Conservation (phyloP, 2,797 vertebrate genomes). For the Smutsia gigantea region DNA sequence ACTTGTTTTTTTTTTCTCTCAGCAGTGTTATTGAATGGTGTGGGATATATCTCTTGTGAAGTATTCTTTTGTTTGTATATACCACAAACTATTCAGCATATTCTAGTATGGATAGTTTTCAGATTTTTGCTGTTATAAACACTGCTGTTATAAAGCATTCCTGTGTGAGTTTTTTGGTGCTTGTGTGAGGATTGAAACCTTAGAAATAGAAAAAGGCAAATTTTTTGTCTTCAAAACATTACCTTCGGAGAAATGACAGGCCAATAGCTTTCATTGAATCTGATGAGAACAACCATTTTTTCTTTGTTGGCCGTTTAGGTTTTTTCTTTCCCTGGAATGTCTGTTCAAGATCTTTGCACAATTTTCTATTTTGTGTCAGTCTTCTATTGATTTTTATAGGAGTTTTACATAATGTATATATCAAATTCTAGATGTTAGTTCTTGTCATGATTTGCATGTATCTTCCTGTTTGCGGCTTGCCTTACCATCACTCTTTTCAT, state of each 20-base stretch:
- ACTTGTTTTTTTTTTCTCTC: background rate
- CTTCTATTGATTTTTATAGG: background rate
- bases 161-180: background rate
- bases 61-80: background rate
- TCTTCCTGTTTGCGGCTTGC: background rate
- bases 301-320: background rate
- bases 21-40: background rate
- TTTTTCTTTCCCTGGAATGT: background rate
- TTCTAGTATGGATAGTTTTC: background rate
- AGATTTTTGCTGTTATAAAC: background rate
- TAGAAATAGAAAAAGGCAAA: background rate
- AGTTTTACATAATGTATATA: background rate
- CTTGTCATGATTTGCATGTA: background rate
- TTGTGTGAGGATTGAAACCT: background rate
- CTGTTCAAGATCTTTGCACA: background rate
- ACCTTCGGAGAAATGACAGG: background rate
- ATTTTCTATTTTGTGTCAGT: background rate
- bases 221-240: background rate
- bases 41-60: background rate
- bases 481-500: background rate
- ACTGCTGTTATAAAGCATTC: background rate
- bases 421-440: background rate
- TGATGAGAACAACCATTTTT: background rate
- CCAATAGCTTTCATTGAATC: background rate
- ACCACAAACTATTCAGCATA: background rate